Conservation (phyloP, 1,140 invertebrate genomes). For the Drosophila azteca region DNA sequence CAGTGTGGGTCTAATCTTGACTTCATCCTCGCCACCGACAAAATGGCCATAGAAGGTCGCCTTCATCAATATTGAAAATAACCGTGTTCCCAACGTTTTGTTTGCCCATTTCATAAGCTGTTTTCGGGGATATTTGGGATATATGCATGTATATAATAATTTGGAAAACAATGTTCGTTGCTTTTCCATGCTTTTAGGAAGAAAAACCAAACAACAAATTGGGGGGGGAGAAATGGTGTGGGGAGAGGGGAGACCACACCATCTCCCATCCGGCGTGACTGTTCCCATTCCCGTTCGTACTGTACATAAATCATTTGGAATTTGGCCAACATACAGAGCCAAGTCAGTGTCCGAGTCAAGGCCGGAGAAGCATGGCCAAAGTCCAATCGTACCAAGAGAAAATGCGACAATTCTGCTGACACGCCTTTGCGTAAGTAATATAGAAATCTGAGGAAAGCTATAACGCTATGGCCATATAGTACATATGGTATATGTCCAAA, state of each 20-base stretch:
- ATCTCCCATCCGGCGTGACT: not conserved
- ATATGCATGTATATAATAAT: slow-evolving; percentile 2
- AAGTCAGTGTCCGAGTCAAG: slow-evolving; percentile 31
- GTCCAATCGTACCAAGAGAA: slow-evolving; percentile 26
- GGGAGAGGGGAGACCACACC: not conserved
- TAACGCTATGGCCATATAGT: too few relatives aligned
- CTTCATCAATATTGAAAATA: slow-evolving; percentile 93
- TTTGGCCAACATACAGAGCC: slow-evolving; percentile 42
- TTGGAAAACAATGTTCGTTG: too few relatives aligned
- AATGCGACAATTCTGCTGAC: slow-evolving; percentile 27
- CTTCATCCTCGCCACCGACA: slow-evolving; percentile 91
- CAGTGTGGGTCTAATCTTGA: slow-evolving; percentile 81
- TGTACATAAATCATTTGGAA: slow-evolving; percentile 69
- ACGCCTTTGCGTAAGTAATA: too few relatives aligned
- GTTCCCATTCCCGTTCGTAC: slow-evolving; percentile 10
- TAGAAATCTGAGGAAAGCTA: too few relatives aligned
- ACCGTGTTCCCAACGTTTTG: slow-evolving; percentile 89
- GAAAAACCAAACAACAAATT: too few relatives aligned
- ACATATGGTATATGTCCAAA: not conserved
- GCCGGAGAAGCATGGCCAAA: slow-evolving; percentile 33
- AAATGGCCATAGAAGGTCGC: slow-evolving; percentile 98
- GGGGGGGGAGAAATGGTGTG: not conserved
- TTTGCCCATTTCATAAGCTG: slow-evolving; percentile 93
- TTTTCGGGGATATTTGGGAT: slow-evolving; percentile 23
- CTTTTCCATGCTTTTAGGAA: too few relatives aligned